Conservation (phyloP, 2,113 vertebrate species). For the Sminthopsis crassicaudata region DNA sequence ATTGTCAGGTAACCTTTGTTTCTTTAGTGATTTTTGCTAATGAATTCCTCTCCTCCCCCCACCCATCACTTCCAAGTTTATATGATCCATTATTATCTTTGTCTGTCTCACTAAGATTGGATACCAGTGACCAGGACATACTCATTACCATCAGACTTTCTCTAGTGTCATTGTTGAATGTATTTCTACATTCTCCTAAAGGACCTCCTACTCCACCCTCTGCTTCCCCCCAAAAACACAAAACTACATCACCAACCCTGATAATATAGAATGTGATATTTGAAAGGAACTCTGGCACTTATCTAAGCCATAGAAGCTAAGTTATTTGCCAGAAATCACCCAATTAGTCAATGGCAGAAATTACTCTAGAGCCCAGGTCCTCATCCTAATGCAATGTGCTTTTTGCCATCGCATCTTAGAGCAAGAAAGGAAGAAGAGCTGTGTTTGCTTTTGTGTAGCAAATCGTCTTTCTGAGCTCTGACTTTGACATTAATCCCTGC, state of each 20-base stretch:
- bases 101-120: neutral
- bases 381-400: neutral
- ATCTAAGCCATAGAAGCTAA: neutral
- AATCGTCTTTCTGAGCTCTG: no score
- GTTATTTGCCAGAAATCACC: neutral
- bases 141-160: neutral
- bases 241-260: no score
- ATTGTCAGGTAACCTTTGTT: conserved; percentile 45
- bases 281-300: neutral
- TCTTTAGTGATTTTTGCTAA: neutral
- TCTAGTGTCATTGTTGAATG: neutral
- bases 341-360: neutral
- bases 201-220: neutral
- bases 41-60: neutral
- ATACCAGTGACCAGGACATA: neutral
- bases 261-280: neutral
- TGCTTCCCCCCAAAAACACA: neutral
- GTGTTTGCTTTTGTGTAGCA: neutral
- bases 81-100: neutral
- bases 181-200: neutral
- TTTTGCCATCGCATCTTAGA: no score
- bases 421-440: no score
- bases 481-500: neutral
- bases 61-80: neutral
- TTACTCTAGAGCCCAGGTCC: neutral